Evolutionary conservation across 2,797 vertebrate species (phyloP), one percentile per base, ranked within the genome.

Genomic region (Helarctos malayanus): DNA sequence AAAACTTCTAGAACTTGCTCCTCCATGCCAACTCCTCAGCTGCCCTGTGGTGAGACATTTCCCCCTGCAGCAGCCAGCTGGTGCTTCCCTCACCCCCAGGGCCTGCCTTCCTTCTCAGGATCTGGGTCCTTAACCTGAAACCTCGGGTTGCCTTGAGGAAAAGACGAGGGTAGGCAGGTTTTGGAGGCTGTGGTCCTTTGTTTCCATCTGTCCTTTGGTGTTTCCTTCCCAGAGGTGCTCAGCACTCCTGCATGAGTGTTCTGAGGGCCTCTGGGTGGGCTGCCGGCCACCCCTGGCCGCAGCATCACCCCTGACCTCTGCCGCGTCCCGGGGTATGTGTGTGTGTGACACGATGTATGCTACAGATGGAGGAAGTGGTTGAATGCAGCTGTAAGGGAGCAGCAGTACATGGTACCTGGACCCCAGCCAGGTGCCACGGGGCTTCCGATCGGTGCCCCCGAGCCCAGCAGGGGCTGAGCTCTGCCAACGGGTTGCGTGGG

Each of bases 61-160:
- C 65, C 65, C 47, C 2, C 38, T 80, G 45, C 16, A 32, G 12
- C 5, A 14, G 32, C 73, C 19, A 35, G 35, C 32, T 3, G 21
- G 13, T 27, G 27, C 10, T 56, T n/a, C 16, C 54, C 9, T 19
- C 35, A 49, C 52, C 14, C 38, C 57, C 23, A 8, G 68, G 47
- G 81, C 11, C 35, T n/a, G 41, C 25, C 63, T 88, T 94, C 35
- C 81, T 97, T 56, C 49, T 49, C 54, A 68, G 35, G 35, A 52
- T 38, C 19, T 10, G 3, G 27, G 56, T 8, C 47, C 47, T 82
- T 82, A 59, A 25, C 32, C 29, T 9, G 9, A 68, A 80, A 63
- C 47, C 54, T 47, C 69, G 71, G 29, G 69, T 90, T 73, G 84
- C 25, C 7, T 23, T 29, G 78, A 93, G 83, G 80, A 96, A 93